Evolutionary conservation across 2,888 invertebrate genomes (phyloP).

Genomic region (Lutraria lutraria): DNA sequence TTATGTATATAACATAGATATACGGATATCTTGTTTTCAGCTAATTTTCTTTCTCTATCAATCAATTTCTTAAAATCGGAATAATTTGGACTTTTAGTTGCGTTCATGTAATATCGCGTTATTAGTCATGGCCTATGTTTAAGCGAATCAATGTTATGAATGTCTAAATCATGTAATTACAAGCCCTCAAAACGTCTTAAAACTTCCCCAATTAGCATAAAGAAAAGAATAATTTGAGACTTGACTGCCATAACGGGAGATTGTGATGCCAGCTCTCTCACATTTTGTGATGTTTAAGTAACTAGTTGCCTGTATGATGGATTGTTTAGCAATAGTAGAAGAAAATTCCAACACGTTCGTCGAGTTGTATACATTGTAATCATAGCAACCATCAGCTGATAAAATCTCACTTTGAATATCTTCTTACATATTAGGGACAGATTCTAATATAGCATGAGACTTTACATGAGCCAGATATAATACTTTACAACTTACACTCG

Average conservation of each 20-base stretch:
- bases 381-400: background rate
- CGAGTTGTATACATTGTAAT: background rate
- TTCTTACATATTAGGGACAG: background rate
- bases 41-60: background rate
- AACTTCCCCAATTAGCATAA: slow-evolving; percentile 43
- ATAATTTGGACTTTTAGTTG: background rate
- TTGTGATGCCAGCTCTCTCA: slow-evolving; percentile 15
- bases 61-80: background rate
- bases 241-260: slow-evolving; percentile 29
- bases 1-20: no score
- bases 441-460: background rate
- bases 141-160: slow-evolving; percentile 24
- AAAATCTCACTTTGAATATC: background rate
- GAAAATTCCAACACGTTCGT: slow-evolving; percentile 6
- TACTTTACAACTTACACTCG: no score
- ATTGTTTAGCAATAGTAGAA: background rate
- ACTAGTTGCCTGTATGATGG: slow-evolving; percentile 1
- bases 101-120: background rate
- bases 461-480: no score
- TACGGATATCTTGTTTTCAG: background rate
- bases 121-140: slow-evolving; percentile 20
- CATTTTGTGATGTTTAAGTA: slow-evolving; percentile 9
- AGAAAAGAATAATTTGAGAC: slow-evolving; percentile 34
- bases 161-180: slow-evolving; percentile 34
- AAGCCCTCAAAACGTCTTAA: slow-evolving; percentile 31